phyloP scores from a whole-genome alignment of 2,797 vertebrate species.

The Fistularia commersonii region DNA sequence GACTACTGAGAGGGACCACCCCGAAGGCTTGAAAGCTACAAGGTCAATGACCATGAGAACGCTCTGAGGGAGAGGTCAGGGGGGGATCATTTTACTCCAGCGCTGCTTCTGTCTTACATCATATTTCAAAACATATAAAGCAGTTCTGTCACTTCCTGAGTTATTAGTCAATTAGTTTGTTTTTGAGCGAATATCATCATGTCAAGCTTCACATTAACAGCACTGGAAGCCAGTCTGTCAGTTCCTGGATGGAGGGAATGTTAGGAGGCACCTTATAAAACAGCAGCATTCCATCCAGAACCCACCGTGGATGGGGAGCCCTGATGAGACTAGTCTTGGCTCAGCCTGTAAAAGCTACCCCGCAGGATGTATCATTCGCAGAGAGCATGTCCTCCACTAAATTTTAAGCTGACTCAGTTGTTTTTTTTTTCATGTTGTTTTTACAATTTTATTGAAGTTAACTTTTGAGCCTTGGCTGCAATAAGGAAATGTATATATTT shows the following conservation, averaged over 20 bases:
- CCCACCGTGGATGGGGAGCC: slow-evolving; percentile 12
- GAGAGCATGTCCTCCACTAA: slow-evolving; percentile 49
- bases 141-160: background rate
- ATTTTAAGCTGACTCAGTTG: slow-evolving; percentile 29
- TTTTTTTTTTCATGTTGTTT: slow-evolving; percentile 19
- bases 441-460: slow-evolving; percentile 23
- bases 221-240: slow-evolving; percentile 8
- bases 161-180: background rate
- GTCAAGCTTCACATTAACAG: background rate
- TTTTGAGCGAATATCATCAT: background rate
- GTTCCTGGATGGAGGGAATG: slow-evolving; percentile 26
- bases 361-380: slow-evolving; percentile 52
- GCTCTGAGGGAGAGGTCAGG: slow-evolving; percentile 4
- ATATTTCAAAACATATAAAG: slow-evolving; percentile 1
- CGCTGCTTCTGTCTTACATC: slow-evolving; percentile 13
- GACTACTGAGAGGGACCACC: slow-evolving; percentile 32
- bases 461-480: slow-evolving; percentile 11
- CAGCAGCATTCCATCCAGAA: slow-evolving; percentile 25
- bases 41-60: slow-evolving; percentile 42
- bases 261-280: slow-evolving; percentile 48
- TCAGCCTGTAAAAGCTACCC: slow-evolving; percentile 41
- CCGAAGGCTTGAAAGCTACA: slow-evolving; percentile 21
- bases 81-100: slow-evolving; percentile 3
- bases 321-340: slow-evolving; percentile 31
- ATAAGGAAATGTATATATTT: slow-evolving; percentile 7